These are phyloP conservation scores for Apis mellifera DNA, from an alignment of 1,140 invertebrate genomes.

Conservation along the genomic window Amel_HAv3.1 CM009943.2:5912501-5913000, in stretches of 20 bases:
- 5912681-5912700: slow-evolving; percentile 52
- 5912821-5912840: slow-evolving; percentile 51
- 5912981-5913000: neutral
- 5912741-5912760: slow-evolving; percentile 54
- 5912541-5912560: neutral
- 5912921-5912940: slow-evolving; percentile 55
- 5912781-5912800: slow-evolving; percentile 70
- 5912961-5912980: slow-evolving; percentile 4
- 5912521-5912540: no score
- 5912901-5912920: slow-evolving; percentile 62
- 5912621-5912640: neutral
- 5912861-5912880: slow-evolving; percentile 21
- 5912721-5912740: slow-evolving; percentile 60
- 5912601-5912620: neutral
- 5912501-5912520: neutral
- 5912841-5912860: slow-evolving; percentile 51
- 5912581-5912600: neutral
- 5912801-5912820: slow-evolving; percentile 64
- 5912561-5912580: neutral
- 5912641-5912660: slow-evolving; percentile 5
- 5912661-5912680: slow-evolving; percentile 33
- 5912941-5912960: slow-evolving; percentile 42
- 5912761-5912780: slow-evolving; percentile 69
- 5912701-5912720: slow-evolving; percentile 58
- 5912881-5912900: slow-evolving; percentile 59